These are phyloP conservation scores for Drosophila elegans DNA, from an alignment of 1,140 invertebrate species.

Conservation along the genomic window DNA sequence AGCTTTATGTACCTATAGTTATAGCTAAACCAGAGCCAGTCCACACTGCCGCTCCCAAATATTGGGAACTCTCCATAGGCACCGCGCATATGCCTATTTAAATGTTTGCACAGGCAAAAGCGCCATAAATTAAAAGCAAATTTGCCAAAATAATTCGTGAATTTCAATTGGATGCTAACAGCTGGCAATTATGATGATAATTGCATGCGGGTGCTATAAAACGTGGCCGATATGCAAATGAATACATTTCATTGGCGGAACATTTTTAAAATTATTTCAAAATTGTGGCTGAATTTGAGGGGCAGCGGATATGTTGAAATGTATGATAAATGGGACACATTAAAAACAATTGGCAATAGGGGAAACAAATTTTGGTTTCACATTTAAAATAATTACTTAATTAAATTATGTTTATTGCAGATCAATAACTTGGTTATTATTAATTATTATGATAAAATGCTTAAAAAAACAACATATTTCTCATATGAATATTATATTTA, in stretches of 20 bases:
- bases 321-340: background rate
- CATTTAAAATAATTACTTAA: too few species aligned
- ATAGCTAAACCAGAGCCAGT: slow-evolving; percentile 10
- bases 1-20: slow-evolving; percentile 3
- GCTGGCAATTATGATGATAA: slow-evolving; percentile 51
- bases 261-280: slow-evolving; percentile 19
- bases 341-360: background rate
- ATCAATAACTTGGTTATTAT: background rate
- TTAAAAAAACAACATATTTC: too few species aligned
- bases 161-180: slow-evolving; percentile 54
- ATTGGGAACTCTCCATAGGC: slow-evolving; percentile 15
- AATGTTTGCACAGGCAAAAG: slow-evolving; percentile 16
- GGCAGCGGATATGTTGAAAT: background rate
- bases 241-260: slow-evolving; percentile 15
- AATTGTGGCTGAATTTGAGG: slow-evolving; percentile 4
- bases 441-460: background rate
- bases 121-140: slow-evolving; percentile 51
- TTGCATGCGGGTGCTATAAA: slow-evolving; percentile 36
- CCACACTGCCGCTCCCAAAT: slow-evolving; percentile 47
- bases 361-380: background rate
- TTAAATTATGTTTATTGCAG: background rate
- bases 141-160: slow-evolving; percentile 50
- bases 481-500: too few species aligned
- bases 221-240: slow-evolving; percentile 32
- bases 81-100: slow-evolving; percentile 14